Evolutionary conservation across 2,797 vertebrate species (phyloP).

Genomic region (Cossypha heuglini): DNA sequence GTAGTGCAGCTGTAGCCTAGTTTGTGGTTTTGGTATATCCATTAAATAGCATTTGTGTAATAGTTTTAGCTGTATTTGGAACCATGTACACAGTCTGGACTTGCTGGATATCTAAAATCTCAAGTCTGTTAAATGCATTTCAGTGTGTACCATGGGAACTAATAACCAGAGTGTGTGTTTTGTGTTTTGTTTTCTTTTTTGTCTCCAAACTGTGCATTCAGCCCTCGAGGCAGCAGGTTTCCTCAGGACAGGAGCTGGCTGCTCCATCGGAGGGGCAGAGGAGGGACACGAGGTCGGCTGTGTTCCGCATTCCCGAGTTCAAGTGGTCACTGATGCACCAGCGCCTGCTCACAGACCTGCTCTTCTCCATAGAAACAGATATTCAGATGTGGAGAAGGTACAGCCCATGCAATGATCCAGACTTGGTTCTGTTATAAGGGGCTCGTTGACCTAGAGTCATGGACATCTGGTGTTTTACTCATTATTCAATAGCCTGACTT

Average conservation of each 20-base stretch:
- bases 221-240: slow-evolving; percentile 74
- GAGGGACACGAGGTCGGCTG: slow-evolving; percentile 83
- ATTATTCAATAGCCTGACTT: not conserved
- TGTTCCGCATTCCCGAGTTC: slow-evolving; percentile 97
- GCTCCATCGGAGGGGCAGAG: slow-evolving; percentile 70
- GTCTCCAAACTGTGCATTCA: slow-evolving; percentile 42
- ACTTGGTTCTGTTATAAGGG: accelerated
- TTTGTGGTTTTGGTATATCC: not conserved
- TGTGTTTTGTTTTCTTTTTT: not conserved
- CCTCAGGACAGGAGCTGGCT: slow-evolving; percentile 58
- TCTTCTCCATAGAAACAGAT: slow-evolving; percentile 97
- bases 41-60: not conserved
- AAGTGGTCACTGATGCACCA: slow-evolving; percentile 97
- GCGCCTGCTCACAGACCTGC: slow-evolving; percentile 92
- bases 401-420: not conserved
- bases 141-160: not conserved
- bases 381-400: slow-evolving; percentile 99
- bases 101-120: not conserved
- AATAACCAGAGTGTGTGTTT: not conserved
- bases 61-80: slow-evolving; percentile 4
- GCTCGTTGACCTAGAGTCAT: accelerated
- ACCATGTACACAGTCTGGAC: not conserved
- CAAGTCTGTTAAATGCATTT: not conserved
- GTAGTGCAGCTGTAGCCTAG: slow-evolving; percentile 33
- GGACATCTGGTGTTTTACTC: not conserved